phyloP scores from a whole-genome alignment of 2,797 vertebrate species.

The Gambelia wislizenii region DNA sequence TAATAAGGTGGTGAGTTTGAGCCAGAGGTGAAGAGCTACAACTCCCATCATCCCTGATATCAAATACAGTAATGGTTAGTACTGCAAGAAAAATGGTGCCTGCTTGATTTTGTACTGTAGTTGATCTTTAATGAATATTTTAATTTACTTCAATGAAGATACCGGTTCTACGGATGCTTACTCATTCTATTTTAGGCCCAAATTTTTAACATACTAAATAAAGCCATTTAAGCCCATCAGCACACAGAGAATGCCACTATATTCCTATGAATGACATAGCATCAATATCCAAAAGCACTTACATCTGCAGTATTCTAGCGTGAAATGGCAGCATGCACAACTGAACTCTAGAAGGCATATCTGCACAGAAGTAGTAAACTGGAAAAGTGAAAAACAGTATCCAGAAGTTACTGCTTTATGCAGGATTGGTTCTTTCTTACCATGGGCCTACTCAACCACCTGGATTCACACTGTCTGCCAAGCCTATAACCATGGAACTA shows the following conservation, averaged over 20 bases:
- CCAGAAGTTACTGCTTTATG: background rate
- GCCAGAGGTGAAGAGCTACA: no score
- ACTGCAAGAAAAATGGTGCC: background rate
- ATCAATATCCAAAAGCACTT: conserved; percentile 18
- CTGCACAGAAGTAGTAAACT: no score
- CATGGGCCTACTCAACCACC: background rate
- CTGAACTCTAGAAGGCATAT: conserved; percentile 1
- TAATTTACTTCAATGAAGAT: background rate
- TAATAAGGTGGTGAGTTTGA: no score
- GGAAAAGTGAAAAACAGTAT: background rate
- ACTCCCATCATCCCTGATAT: no score
- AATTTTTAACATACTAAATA: conserved; percentile 20
- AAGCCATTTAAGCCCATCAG: conserved; percentile 47
- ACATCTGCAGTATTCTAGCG: conserved; percentile 37
- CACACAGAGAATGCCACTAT: conserved; percentile 15
- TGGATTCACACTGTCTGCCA: background rate
- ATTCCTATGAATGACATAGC: conserved; percentile 47
- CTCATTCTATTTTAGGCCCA: conserved; percentile 49
- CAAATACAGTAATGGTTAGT: no score
- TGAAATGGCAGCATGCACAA: conserved; percentile 58
- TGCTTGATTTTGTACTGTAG: background rate
- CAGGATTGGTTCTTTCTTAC: background rate
- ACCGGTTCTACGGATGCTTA: conserved; percentile 25
- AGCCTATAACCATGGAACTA: background rate
- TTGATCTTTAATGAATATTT: conserved; percentile 14